Conservation (phyloP, 2,797 vertebrate species). For the Naso thynnoides region DNA sequence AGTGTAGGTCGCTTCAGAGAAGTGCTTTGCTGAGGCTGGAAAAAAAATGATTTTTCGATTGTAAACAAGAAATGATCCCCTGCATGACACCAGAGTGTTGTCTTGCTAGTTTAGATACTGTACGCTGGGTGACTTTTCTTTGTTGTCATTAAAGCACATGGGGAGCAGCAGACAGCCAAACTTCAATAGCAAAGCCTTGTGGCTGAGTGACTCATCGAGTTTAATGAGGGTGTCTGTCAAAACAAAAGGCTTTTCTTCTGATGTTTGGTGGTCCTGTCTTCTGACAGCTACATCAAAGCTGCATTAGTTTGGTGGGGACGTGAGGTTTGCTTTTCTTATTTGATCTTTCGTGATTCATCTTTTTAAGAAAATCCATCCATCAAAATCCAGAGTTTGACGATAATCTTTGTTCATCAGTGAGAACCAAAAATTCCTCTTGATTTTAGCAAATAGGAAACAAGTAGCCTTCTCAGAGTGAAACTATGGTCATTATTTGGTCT, state of each 20-base stretch:
- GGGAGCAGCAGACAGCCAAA: constrained; percentile 25
- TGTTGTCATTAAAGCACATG: constrained; percentile 29
- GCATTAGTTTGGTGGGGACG: constrained; percentile 10
- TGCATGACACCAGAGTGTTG: constrained; percentile 5
- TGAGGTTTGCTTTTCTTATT: constrained; percentile 2
- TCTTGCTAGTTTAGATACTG: background rate
- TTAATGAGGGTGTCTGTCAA: constrained; percentile 56
- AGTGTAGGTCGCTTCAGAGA: constrained; percentile 11
- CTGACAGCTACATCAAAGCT: constrained; percentile 48
- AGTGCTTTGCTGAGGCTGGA: constrained; percentile 2
- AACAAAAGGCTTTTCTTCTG: constrained; percentile 49
- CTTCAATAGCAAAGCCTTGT: constrained; percentile 33
- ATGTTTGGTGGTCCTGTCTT: constrained; percentile 40
- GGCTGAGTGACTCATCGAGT: constrained; percentile 51
- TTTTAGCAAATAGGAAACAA: constrained; percentile 10
- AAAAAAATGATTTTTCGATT: constrained; percentile 17
- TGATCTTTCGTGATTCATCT: constrained; percentile 31
- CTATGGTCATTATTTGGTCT: constrained; percentile 5
- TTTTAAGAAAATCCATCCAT: constrained; percentile 9
- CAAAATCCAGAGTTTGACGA: constrained; percentile 16
- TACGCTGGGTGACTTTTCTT: constrained; percentile 1
- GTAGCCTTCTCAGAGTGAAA: too few species aligned
- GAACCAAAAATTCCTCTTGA: background rate
- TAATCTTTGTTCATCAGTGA: background rate
- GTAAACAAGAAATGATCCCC: constrained; percentile 12